Evolutionary conservation across 2,113 vertebrate genomes (phyloP).

Genomic region (Hypomesus transpacificus): DNA sequence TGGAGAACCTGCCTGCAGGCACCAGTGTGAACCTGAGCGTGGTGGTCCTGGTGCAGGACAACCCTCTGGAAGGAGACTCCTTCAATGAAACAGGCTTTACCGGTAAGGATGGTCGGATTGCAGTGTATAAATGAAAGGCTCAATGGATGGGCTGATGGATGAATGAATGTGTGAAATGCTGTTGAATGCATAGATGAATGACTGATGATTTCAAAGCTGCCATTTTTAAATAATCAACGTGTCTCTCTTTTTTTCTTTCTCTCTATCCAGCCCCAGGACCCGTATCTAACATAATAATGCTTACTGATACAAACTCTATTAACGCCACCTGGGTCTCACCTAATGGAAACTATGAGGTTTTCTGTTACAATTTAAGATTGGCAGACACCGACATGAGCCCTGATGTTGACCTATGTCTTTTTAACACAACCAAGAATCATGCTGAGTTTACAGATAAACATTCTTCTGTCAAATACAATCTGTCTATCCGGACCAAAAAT

Average conservation of each 20-base stretch:
- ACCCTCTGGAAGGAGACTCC: conserved; percentile 9
- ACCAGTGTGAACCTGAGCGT: conserved; percentile 11
- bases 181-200: no score
- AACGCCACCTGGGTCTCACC: accelerated
- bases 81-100: not conserved
- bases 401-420: accelerated
- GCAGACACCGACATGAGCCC: accelerated
- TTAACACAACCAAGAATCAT: accelerated
- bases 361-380: accelerated
- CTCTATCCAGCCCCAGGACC: conserved; percentile 38
- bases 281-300: not conserved
- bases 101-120: conserved; percentile 28
- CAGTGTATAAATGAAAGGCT: not conserved
- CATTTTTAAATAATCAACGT: not conserved
- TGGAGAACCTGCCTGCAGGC: accelerated
- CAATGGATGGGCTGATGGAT: no score
- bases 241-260: not conserved
- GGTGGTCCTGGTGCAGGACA: not conserved
- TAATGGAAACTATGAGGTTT: accelerated
- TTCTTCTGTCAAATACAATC: conserved; percentile 26
- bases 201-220: no score
- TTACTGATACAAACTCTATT: accelerated
- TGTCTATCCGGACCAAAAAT: conserved; percentile 13
- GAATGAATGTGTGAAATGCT: no score
- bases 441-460: accelerated